phyloP scores from a whole-genome alignment of 2,113 vertebrate genomes.

The Upupa epops region DNA sequence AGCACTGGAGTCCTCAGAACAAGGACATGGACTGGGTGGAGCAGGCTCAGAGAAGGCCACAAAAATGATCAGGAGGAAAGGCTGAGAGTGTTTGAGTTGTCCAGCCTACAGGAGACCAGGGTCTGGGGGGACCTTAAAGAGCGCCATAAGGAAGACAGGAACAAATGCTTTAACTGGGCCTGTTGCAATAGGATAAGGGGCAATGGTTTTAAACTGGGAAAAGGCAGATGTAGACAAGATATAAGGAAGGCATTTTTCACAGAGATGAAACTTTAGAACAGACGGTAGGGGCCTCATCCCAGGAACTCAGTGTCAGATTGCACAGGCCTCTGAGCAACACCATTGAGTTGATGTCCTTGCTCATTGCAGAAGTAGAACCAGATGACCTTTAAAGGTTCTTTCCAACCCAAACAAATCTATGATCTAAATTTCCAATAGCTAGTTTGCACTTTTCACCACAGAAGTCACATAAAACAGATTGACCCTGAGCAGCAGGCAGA shows the following conservation, averaged over 20 bases:
- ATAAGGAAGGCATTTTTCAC: too few species aligned
- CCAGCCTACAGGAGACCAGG: neutral
- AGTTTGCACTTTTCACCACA: fast-evolving
- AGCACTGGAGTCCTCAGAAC: neutral
- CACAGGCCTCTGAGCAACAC: too few species aligned
- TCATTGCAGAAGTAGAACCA: neutral
- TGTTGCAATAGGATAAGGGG: neutral
- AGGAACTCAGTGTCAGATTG: too few species aligned
- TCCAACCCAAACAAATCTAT: neutral
- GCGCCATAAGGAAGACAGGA: too few species aligned
- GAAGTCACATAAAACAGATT: neutral
- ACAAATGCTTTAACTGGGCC: neutral
- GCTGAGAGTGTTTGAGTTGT: neutral
- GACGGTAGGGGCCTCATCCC: too few species aligned
- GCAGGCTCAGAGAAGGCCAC: neutral
- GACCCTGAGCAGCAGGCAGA: neutral
- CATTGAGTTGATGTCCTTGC: too few species aligned
- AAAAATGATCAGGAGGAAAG: neutral
- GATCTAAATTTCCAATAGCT: neutral
- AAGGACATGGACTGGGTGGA: neutral
- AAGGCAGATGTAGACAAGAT: neutral
- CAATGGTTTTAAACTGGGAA: neutral
- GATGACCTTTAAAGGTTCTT: neutral
- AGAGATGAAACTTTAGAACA: too few species aligned
- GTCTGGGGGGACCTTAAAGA: neutral